Base-by-base conservation (phyloP, 2,113 vertebrate genomes). In the Stictonetta naevosa region DNA sequence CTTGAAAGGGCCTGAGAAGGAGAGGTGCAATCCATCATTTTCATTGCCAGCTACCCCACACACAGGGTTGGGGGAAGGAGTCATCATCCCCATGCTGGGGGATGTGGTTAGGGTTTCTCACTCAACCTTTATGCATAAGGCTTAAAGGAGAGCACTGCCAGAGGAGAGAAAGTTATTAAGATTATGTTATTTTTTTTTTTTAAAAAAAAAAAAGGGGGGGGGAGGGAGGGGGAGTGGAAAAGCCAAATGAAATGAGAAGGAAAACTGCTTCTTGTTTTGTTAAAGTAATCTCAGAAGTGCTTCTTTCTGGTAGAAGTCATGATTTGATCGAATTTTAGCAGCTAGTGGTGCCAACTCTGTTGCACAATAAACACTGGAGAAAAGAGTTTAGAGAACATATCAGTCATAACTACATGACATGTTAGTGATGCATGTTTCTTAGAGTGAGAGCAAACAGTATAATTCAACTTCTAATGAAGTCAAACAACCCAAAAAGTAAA, bases 401-500 rank as follows among this genome's bases (percentile, higher is more conserved):
- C 85, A 67, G 11, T 94, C 95, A 78, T 33, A 92, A 92, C 85
- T 62, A 1, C 60, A 13, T 60, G 83, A 75, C 86, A 84, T 9
- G 64, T 92, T 88, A 77, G 76, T 11, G 56, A 78, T 52, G 80
- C 34, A 8, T 83, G 36, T 72, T 93, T 69, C 93, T 60, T 21
- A 58, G 80, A 75, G 88, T 28, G 90, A 94, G 92, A 95, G 81
- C 88, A 95, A 96, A 94, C 95, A 88, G 86, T 42, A 88, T 77
- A 88, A 92, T 53, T 91, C 95, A 81, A 62, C 86, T 91, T 87
- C 88, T 96, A 86, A 95, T 86, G 76, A 96, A 97, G 93, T 83
- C 90, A 78, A 97, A 92, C 90, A 88, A 78, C 90, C 86, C 90
- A 11, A 73, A 92, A 94, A 88, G 79, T 72, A 75, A 60, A 75